Conservation (phyloP, 2,797 vertebrate species). For the Catharus ustulatus region DNA sequence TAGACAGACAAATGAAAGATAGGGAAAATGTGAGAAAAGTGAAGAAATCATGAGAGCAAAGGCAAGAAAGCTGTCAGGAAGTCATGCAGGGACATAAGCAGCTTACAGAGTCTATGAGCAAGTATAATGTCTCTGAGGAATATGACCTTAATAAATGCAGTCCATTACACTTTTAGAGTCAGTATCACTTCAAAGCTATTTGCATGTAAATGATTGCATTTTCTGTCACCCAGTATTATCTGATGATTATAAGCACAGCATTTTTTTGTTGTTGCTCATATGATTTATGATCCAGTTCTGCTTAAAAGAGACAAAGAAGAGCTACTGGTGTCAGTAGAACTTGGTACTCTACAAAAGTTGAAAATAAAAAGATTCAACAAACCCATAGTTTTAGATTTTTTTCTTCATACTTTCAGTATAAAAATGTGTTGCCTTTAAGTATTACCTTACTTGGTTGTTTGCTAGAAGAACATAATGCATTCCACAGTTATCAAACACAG, state of each 20-base stretch:
- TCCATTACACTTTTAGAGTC: neutral
- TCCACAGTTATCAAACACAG: neutral
- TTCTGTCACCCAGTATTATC: neutral
- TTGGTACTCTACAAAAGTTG: neutral
- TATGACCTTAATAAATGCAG: neutral
- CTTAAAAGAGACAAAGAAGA: neutral
- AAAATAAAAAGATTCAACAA: neutral
- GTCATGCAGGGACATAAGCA: neutral
- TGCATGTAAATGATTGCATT: neutral
- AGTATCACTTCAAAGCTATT: neutral
- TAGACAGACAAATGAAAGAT: neutral
- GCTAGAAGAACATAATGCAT: neutral
- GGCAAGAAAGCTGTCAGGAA: neutral
- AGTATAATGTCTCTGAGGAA: neutral
- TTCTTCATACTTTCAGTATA: neutral
- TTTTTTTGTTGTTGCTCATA: neutral
- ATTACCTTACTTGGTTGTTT: neutral
- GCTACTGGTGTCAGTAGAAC: neutral
- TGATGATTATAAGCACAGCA: neutral
- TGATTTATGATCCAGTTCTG: neutral
- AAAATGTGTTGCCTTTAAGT: neutral
- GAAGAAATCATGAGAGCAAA: neutral
- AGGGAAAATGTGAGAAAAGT: neutral
- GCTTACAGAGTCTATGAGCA: neutral
- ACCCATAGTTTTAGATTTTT: neutral